A percentile compares a stretch with the other conserved stretches of the same genome.
Evolutionary conservation across 2,888 invertebrate genomes (phyloP).

Genomic region (Caenorhabditis angaria): DNA sequence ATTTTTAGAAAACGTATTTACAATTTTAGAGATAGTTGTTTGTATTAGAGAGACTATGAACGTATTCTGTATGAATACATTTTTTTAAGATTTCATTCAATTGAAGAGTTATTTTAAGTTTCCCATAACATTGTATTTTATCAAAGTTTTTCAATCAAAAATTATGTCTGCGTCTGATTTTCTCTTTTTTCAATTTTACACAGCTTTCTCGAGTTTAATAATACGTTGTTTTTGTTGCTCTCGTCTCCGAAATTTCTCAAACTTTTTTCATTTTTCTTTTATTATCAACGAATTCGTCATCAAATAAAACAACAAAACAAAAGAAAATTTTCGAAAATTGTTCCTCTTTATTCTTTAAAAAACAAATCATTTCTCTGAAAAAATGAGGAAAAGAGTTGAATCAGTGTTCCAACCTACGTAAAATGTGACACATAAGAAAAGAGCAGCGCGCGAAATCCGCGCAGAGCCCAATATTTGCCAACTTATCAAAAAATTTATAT

Average conservation of each 20-base stretch:
- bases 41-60: no score
- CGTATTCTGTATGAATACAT: no score
- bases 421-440: neutral
- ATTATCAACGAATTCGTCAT: neutral
- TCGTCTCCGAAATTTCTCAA: neutral
- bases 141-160: no score
- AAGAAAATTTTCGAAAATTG: neutral
- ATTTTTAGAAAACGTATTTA: no score
- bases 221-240: neutral
- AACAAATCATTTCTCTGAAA: neutral
- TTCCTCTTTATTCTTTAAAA: neutral
- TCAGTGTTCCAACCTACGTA: neutral
- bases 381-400: neutral
- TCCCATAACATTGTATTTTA: no score
- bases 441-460: neutral
- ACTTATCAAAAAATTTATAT: constrained; percentile 24
- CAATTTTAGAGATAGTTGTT: no score
- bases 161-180: neutral
- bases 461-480: constrained; percentile 28
- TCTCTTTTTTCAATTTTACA: neutral
- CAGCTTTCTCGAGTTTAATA: neutral
- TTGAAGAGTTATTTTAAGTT: no score
- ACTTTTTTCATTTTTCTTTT: neutral
- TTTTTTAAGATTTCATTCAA: no score
- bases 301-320: neutral